Evolutionary conservation across 2,113 vertebrate genomes (phyloP).

Genomic region (Rhabdornis inornatus): DNA sequence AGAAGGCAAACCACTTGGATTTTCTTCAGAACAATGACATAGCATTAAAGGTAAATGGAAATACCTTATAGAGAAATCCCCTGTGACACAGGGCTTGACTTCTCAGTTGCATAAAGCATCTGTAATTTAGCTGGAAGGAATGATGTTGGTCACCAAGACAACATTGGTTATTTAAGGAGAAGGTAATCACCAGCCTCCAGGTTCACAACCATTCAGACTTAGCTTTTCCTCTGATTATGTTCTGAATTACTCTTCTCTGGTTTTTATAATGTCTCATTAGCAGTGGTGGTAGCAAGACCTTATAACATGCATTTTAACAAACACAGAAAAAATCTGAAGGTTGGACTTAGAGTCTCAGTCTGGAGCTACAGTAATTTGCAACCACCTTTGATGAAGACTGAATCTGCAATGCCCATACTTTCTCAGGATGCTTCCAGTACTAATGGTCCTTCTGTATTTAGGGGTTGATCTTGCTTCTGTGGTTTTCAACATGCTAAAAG

Average conservation of each 20-base stretch:
- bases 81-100: background rate
- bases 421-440: background rate
- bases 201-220: background rate
- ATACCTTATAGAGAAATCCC: background rate
- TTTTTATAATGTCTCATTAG: background rate
- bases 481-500: background rate
- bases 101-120: background rate
- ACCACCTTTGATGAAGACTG: background rate
- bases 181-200: background rate
- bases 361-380: background rate
- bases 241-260: background rate
- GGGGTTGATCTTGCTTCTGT: background rate
- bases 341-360: background rate
- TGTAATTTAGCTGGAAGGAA: background rate
- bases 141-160: background rate
- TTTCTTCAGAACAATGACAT: background rate
- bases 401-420: background rate
- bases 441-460: background rate
- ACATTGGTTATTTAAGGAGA: background rate
- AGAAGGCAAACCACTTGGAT: background rate
- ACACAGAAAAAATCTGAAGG: background rate
- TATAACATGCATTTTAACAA: background rate
- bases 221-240: background rate
- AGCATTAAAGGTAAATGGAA: slow-evolving; percentile 1
- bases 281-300: background rate